Conservation (phyloP, 2,797 vertebrate genomes). For the Thaleichthys pacificus region DNA sequence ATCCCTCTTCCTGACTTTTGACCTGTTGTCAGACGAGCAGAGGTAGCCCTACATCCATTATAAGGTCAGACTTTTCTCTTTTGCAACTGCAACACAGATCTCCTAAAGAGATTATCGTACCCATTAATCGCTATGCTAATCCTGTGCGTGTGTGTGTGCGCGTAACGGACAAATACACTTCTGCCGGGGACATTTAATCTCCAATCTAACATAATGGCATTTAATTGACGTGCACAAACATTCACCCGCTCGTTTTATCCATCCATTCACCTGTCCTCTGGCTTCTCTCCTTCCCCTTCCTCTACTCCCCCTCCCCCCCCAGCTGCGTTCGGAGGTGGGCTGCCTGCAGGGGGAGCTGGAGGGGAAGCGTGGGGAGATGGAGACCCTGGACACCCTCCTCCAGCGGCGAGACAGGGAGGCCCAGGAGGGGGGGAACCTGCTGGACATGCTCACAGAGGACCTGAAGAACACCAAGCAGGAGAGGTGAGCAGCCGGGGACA, state of each 20-base stretch:
- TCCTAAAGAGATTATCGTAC: constrained; percentile 26
- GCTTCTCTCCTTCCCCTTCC: too few relatives aligned
- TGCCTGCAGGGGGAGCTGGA: constrained; percentile 78
- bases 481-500: constrained; percentile 68
- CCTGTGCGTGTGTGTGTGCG: not conserved
- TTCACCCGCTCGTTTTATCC: too few relatives aligned
- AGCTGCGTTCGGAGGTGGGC: constrained; percentile 81
- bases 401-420: constrained; percentile 81
- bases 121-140: constrained; percentile 20
- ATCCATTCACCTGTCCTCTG: too few relatives aligned
- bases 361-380: constrained; percentile 79
- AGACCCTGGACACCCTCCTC: constrained; percentile 79
- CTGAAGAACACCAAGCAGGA: constrained; percentile 74
- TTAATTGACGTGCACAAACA: too few relatives aligned
- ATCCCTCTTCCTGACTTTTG: not conserved
- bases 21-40: too few relatives aligned
- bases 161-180: too few relatives aligned
- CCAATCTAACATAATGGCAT: too few relatives aligned
- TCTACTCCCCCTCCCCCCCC: constrained; percentile 21
- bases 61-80: constrained; percentile 13
- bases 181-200: too few relatives aligned
- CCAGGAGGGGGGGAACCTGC: constrained; percentile 82
- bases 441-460: constrained; percentile 86
- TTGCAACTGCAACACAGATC: not conserved
- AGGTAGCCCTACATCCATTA: not conserved